Base-by-base conservation (phyloP, 2,888 invertebrate genomes). In the Melikaiella ostensackeni region DNA sequence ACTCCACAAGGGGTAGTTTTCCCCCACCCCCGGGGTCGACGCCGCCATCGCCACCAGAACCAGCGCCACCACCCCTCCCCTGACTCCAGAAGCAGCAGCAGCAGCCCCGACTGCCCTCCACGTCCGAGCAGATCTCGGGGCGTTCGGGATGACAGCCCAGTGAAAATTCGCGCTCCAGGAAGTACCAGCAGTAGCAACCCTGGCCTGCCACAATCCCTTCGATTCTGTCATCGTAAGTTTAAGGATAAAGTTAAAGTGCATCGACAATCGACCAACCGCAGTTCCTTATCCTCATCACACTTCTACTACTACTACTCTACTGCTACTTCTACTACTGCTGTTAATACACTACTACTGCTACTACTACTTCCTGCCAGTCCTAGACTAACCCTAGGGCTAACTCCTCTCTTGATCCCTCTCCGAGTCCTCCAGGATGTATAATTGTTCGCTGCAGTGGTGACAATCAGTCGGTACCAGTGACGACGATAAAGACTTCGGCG, bases 171-270 rank as follows among this genome's bases (percentile, higher is more conserved):
- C 82, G 79, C 83, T 84, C 85, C 84, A 84, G 85, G 66, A 79
- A 79, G 77, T 61, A 82, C 82, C 85, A 82, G 83, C 85, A 86
- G 85, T 86, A 85, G 85, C 84, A 80, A 81, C 87, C 89, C 91
- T 91, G 91, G 91, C 90, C 91, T 91, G 89, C 89, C 91, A 90
- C 89, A 88, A 91, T 90, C 91, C 90, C 88, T 91, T 91, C 89
- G 89, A 91, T 84, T 90, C 91, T 87, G 91, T 91, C 89, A 91
- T 90, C 90, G 91, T 91, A 89, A 91, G 91, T 91, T 84, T 85
- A 57, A 57, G 66, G 42, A 27, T 33, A 75, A 21, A 61, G 38
- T 33, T 75, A 38, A 64, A 66, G 66, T 66, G 66, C 30, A 70
- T 50, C 46, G 46, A 46, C 42, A 61, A 76, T 76, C 70, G 30